These are phyloP conservation scores for Oncopeltus fasciatus DNA, from an alignment of 1,140 invertebrate species.

Conservation along the genomic window DNA sequence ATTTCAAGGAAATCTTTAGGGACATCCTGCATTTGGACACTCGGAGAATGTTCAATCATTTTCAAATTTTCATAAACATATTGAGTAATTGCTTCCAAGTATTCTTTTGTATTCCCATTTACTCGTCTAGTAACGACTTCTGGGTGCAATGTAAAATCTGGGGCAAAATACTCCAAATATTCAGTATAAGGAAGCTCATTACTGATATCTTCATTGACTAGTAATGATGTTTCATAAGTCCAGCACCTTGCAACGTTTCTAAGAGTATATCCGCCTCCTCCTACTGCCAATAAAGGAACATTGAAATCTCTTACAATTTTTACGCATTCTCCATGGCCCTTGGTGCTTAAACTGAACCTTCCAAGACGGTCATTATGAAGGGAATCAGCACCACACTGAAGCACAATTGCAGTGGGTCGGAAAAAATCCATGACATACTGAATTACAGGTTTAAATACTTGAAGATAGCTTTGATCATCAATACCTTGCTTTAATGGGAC, in stretches of 20 bases:
- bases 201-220: slow-evolving; percentile 78
- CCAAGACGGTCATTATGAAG: slow-evolving; percentile 85
- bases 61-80: slow-evolving; percentile 76
- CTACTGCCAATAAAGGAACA: slow-evolving; percentile 85
- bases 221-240: slow-evolving; percentile 94
- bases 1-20: slow-evolving; percentile 45
- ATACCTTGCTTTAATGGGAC: slow-evolving; percentile 94
- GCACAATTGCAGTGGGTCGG: slow-evolving; percentile 87
- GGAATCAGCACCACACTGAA: slow-evolving; percentile 97
- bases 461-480: slow-evolving; percentile 82
- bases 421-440: slow-evolving; percentile 92
- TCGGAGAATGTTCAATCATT: slow-evolving; percentile 74
- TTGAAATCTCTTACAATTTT: slow-evolving; percentile 90
- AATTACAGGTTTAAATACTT: slow-evolving; percentile 90
- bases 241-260: slow-evolving; percentile 96
- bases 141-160: slow-evolving; percentile 85
- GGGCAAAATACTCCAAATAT: slow-evolving; percentile 90
- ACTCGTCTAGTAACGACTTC: slow-evolving; percentile 71
- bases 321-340: slow-evolving; percentile 91
- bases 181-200: slow-evolving; percentile 87
- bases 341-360: slow-evolving; percentile 76
- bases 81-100: slow-evolving; percentile 72
- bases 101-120: slow-evolving; percentile 85
- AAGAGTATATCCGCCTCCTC: slow-evolving; percentile 93
- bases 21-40: slow-evolving; percentile 85